Conservation (phyloP, 2,113 vertebrate species). For the Labrus mixtus region DNA sequence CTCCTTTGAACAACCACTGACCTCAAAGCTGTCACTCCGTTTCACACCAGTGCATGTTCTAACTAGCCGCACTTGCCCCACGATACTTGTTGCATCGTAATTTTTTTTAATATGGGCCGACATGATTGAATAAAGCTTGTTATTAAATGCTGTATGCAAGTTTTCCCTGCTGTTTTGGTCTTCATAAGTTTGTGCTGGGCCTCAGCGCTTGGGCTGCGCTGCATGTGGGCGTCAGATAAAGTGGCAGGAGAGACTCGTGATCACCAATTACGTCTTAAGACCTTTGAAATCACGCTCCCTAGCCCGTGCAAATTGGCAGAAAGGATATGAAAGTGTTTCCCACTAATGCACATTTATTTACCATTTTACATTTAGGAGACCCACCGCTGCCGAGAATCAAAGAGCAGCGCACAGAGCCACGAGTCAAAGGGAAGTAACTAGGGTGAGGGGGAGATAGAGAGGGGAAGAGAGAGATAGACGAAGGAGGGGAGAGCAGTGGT, state of each 20-base stretch:
- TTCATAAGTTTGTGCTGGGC: not conserved
- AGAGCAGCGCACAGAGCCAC: conserved; percentile 49
- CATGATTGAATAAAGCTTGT: conserved; percentile 22
- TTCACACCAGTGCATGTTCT: conserved; percentile 44
- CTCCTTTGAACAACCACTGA: conserved; percentile 71
- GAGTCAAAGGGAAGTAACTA: conserved; percentile 69
- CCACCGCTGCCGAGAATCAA: conserved; percentile 72
- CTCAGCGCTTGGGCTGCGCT: not conserved
- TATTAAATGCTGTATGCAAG: conserved; percentile 20
- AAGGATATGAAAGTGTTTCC: conserved; percentile 68
- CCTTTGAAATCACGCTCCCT: conserved; percentile 52
- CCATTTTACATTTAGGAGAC: conserved; percentile 66
- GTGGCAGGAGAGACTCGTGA: conserved; percentile 25
- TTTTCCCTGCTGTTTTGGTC: not conserved
- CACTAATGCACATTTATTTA: conserved; percentile 74
- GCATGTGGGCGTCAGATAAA: conserved; percentile 44
- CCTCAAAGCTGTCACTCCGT: conserved; percentile 63
- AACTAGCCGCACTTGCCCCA: conserved; percentile 32
- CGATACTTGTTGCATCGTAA: conserved; percentile 36
- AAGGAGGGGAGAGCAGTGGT: conserved; percentile 38
- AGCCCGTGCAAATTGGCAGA: conserved; percentile 64
- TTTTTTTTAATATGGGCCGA: conserved; percentile 24
- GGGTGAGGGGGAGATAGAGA: conserved; percentile 42
- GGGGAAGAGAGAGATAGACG: conserved; percentile 28
- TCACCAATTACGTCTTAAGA: conserved; percentile 61